Evolutionary conservation across 2,113 vertebrate species (phyloP).

Genomic region (Astatotilapia flaviijosephi): DNA sequence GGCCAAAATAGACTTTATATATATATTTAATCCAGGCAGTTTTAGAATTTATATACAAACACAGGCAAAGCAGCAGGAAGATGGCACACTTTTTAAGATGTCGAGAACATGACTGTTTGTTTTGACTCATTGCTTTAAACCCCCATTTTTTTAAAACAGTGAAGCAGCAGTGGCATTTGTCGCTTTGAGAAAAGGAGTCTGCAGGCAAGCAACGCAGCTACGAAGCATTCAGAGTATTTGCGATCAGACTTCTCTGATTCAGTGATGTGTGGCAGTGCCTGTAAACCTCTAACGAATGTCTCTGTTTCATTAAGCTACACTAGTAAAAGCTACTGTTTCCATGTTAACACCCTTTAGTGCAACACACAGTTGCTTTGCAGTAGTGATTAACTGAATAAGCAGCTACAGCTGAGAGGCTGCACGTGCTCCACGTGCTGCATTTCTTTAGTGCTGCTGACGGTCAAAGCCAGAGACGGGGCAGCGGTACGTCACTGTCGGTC

Average conservation of each 20-base stretch:
- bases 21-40: not conserved
- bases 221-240: not conserved
- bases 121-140: not conserved
- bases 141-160: not conserved
- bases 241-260: fast-evolving
- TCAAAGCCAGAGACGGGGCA: not conserved
- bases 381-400: not conserved
- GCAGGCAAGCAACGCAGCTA: not conserved
- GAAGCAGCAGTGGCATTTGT: not conserved
- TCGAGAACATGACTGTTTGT: constrained; percentile 1
- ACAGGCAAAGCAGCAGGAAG: not conserved
- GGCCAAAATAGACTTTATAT: not conserved
- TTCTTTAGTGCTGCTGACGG: not conserved
- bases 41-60: not conserved
- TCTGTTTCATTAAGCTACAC: not conserved
- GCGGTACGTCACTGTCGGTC: not conserved
- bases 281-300: not conserved
- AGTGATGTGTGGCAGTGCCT: not conserved
- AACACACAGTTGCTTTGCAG: not conserved
- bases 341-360: not conserved
- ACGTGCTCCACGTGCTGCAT: not conserved
- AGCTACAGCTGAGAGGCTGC: not conserved
- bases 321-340: not conserved
- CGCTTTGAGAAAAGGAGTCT: not conserved
- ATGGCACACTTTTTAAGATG: not conserved